Percentiles rank a stretch among this genome's conserved stretches.
These are phyloP conservation scores for Lepus americanus DNA, from an alignment of 2,113 vertebrate genomes.

Conservation along the genomic window DNA sequence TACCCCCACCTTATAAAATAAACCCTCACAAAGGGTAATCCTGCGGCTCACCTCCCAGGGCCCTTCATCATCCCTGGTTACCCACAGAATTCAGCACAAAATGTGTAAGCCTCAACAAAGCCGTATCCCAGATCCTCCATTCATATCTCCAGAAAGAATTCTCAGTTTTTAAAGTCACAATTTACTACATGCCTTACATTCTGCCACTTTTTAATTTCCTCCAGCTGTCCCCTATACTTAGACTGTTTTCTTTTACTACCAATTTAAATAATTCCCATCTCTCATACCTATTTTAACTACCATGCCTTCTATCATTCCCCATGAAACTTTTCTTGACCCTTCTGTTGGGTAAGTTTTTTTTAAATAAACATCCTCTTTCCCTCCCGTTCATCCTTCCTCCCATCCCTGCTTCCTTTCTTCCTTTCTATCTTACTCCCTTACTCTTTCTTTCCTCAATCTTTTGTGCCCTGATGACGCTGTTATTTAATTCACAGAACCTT, in stretches of 20 bases:
- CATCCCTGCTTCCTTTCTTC: too few species aligned
- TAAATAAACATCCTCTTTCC: too few species aligned
- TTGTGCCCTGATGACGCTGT: background rate
- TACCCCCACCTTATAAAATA: conserved; percentile 8
- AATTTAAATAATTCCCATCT: conserved; percentile 1
- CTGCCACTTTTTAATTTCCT: conserved; percentile 12
- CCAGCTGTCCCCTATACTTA: background rate
- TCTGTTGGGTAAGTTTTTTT: background rate
- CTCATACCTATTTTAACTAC: background rate
- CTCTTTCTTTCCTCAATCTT: background rate
- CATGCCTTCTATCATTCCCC: background rate
- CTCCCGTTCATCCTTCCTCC: too few species aligned
- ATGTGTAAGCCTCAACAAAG: background rate
- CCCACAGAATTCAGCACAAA: background rate
- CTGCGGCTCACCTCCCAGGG: background rate
- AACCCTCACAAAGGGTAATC: background rate
- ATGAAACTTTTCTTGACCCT: background rate
- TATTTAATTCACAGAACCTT: conserved; percentile 18
- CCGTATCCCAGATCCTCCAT: background rate
- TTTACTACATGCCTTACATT: background rate
- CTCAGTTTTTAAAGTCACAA: background rate
- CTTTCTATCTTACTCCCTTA: too few species aligned
- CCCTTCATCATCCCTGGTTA: background rate
- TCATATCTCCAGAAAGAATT: background rate
- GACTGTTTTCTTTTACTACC: background rate